A percentile compares a stretch with the other conserved stretches of the same genome.
These are phyloP conservation scores for Grammomys dolichurus DNA, from an alignment of 2,113 vertebrate genomes.

Conservation along the genomic window DNA sequence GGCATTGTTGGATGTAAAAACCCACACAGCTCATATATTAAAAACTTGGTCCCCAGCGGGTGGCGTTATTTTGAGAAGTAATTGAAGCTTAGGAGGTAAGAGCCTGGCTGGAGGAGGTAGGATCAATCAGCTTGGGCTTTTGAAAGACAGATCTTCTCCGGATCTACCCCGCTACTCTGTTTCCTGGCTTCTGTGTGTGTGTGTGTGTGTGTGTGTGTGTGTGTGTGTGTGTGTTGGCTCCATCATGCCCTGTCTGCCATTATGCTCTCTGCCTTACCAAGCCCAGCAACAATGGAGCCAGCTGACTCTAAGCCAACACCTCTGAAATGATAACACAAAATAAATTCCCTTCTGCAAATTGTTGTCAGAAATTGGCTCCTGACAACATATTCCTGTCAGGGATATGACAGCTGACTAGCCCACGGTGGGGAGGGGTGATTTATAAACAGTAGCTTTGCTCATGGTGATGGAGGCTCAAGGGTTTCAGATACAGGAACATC, in stretches of 20 bases:
- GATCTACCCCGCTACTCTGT: background rate
- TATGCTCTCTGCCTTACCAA: background rate
- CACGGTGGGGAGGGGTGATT: background rate
- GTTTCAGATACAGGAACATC: background rate
- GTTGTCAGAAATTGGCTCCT: background rate
- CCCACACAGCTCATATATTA: background rate
- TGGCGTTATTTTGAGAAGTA: background rate
- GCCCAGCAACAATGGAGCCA: background rate
- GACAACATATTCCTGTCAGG: too few relatives aligned
- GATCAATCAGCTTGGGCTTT: accelerated
- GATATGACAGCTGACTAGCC: background rate
- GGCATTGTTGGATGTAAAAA: background rate
- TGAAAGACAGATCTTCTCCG: background rate
- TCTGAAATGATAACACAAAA: background rate
- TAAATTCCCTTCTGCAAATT: background rate
- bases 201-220: too few relatives aligned
- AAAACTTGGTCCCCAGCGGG: background rate
- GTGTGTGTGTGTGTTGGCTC: too few relatives aligned
- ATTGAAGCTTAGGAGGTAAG: background rate
- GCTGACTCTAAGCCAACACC: background rate
- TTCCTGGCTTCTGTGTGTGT: background rate
- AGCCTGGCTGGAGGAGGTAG: background rate
- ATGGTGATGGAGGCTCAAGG: background rate
- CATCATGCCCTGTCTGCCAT: background rate
- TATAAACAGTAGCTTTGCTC: background rate